phyloP scores from a whole-genome alignment of 1,140 invertebrate species.

The Lanistes nyassanus region DNA sequence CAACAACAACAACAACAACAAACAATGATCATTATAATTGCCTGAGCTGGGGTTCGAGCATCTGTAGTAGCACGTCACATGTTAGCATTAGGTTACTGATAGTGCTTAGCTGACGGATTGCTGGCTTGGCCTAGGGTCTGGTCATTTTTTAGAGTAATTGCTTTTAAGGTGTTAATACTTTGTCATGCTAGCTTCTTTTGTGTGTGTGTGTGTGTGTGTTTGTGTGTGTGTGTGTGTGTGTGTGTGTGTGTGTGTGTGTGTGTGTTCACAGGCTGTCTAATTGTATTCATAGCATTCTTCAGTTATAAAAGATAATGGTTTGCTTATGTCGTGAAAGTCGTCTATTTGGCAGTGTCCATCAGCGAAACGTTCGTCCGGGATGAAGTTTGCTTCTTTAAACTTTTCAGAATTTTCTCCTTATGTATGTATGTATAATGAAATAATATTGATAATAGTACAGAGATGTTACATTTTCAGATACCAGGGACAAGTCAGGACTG shows the following conservation, averaged over 20 bases:
- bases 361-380: too few species aligned
- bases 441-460: not conserved
- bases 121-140: too few species aligned
- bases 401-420: too few species aligned
- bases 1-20: too few species aligned
- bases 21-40: too few species aligned
- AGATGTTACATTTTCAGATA: constrained; percentile 71
- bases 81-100: too few species aligned
- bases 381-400: too few species aligned
- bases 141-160: not conserved
- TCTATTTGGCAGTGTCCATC: not conserved
- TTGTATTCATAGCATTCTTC: too few species aligned
- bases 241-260: constrained; percentile 14
- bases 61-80: too few species aligned
- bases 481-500: constrained; percentile 71
- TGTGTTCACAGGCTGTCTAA: not conserved
- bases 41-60: too few species aligned
- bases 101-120: too few species aligned
- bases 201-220: not conserved
- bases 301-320: too few species aligned
- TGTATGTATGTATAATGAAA: not conserved
- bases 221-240: constrained; percentile 15
- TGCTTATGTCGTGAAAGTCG: not conserved
- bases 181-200: not conserved
- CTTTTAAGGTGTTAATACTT: not conserved